Evolutionary conservation across 1,140 invertebrate genomes (phyloP).

Genomic region (Telenomus remus): DNA sequence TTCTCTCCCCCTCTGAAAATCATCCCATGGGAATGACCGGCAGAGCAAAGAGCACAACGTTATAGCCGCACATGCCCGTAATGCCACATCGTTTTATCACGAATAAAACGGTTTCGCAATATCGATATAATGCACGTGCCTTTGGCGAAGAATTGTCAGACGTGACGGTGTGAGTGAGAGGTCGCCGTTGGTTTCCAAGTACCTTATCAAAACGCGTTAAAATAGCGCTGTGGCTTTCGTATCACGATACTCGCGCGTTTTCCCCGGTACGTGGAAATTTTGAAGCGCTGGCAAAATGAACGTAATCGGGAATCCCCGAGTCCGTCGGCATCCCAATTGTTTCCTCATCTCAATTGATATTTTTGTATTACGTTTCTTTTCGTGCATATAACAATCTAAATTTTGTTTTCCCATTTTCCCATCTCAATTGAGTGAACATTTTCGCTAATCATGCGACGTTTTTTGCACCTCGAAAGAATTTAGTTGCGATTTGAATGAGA

Average conservation of each 20-base stretch:
- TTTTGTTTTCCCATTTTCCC: too few relatives aligned
- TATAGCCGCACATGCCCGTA: slow-evolving; percentile 32
- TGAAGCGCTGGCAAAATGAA: slow-evolving; percentile 34
- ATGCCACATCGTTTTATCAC: slow-evolving; percentile 45
- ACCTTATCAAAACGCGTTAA: slow-evolving; percentile 37
- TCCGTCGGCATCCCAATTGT: slow-evolving; percentile 26
- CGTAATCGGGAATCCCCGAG: slow-evolving; percentile 34
- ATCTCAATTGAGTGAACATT: too few relatives aligned
- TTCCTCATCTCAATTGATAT: slow-evolving; percentile 27
- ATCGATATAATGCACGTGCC: slow-evolving; percentile 53
- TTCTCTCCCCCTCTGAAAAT: slow-evolving; percentile 4
- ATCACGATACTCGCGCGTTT: slow-evolving; percentile 33
- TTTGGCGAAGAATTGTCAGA: slow-evolving; percentile 40
- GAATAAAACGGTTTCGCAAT: slow-evolving; percentile 53
- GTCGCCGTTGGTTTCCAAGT: slow-evolving; percentile 9
- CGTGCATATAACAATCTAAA: too few relatives aligned
- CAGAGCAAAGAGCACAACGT: slow-evolving; percentile 26
- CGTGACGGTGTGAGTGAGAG: slow-evolving; percentile 17
- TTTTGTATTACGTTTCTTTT: background rate
- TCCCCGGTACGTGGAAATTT: slow-evolving; percentile 30
- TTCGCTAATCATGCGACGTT: too few relatives aligned
- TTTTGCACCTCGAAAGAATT: too few relatives aligned
- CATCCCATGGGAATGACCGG: slow-evolving; percentile 44
- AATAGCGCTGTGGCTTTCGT: slow-evolving; percentile 33
- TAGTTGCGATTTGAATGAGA: too few relatives aligned